A percentile compares a stretch with the other conserved stretches of the same genome.
phyloP scores from a whole-genome alignment of 2,797 vertebrate genomes.

The Sebastes melanostomus region DNA sequence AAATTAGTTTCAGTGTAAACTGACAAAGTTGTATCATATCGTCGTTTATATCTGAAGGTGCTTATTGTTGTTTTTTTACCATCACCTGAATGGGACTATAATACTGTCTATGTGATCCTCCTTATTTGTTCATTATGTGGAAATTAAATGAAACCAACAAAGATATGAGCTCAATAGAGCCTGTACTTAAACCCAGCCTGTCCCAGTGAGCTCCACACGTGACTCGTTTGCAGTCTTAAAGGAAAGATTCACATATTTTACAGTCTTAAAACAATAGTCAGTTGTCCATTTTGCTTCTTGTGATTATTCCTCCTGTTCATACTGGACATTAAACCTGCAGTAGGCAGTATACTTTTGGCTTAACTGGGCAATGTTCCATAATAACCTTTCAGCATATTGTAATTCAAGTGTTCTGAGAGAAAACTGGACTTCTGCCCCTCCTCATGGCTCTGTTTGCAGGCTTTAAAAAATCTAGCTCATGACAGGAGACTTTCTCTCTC shows the following conservation, averaged over 20 bases:
- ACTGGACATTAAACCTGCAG: not conserved
- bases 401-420: no score
- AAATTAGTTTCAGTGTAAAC: no score
- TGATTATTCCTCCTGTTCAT: no score
- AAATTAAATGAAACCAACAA: not conserved
- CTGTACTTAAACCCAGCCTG: not conserved
- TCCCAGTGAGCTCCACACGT: not conserved
- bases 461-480: no score
- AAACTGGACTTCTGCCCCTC: no score
- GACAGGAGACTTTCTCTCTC: no score
- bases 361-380: rapidly evolving
- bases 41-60: not conserved
- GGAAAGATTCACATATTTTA: not conserved
- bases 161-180: not conserved
- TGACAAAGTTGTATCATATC: no score
- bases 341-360: no score
- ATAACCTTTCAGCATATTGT: no score
- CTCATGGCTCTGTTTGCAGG: no score
- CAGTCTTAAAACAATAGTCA: not conserved
- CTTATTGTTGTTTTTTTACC: not conserved
- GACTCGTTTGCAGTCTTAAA: no score
- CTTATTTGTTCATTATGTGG: not conserved
- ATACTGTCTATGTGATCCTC: not conserved
- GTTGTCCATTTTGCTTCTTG: no score
- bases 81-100: not conserved